Conservation (phyloP, 2,797 vertebrate genomes). For the Varecia variegata region DNA sequence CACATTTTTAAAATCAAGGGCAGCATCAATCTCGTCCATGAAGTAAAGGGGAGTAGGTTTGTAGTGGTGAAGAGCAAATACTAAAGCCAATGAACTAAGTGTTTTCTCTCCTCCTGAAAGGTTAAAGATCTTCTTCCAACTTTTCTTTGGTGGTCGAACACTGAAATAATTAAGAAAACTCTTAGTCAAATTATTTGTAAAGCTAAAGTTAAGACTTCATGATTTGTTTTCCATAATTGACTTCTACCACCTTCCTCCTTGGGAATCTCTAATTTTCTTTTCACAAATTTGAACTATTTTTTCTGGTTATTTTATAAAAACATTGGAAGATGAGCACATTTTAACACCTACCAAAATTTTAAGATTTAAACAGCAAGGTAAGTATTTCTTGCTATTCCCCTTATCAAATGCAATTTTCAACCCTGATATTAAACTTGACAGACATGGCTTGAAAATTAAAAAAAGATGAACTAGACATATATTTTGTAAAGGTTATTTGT, state of each 20-base stretch:
- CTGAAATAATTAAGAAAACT: constrained; percentile 80
- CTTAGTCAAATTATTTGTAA: neutral
- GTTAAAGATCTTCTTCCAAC: constrained; percentile 99
- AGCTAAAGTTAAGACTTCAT: neutral
- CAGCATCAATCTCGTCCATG: constrained; percentile 99
- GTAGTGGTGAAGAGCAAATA: constrained; percentile 98
- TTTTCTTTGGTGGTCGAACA: constrained; percentile 98
- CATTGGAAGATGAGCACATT: neutral
- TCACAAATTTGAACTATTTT: neutral
- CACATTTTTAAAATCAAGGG: constrained; percentile 98
- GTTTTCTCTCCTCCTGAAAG: constrained; percentile 98
- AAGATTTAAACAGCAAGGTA: neutral
- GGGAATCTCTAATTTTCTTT: neutral
- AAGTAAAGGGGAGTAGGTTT: constrained; percentile 98
- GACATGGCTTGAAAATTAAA: neutral
- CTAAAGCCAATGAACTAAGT: constrained; percentile 95
- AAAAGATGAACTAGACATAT: neutral
- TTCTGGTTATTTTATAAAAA: neutral
- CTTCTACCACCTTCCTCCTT: neutral
- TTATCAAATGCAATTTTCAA: neutral
- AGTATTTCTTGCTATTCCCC: neutral
- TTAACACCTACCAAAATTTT: neutral
- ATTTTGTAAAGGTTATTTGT: neutral
- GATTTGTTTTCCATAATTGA: neutral
- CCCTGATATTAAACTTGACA: neutral